phyloP scores from a whole-genome alignment of 2,797 vertebrate species.

The Benthosema pterotum region DNA sequence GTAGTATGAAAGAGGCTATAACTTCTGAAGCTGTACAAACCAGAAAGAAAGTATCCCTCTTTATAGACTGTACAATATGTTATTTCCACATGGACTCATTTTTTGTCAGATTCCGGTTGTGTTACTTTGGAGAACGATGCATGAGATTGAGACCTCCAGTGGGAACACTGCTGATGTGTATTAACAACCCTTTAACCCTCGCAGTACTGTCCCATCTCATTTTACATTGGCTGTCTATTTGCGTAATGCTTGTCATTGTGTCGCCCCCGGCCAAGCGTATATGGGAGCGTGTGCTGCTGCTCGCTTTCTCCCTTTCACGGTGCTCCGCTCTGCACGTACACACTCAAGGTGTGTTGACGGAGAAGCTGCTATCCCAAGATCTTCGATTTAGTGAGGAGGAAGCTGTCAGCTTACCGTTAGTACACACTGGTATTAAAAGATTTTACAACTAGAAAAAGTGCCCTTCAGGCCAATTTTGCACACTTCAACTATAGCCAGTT shows the following conservation, averaged over 20 bases:
- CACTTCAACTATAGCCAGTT: too few relatives aligned
- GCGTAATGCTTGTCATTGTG: conserved; percentile 69
- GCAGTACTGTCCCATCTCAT: conserved; percentile 63
- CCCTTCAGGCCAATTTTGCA: too few relatives aligned
- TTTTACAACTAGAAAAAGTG: too few relatives aligned
- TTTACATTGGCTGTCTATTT: conserved; percentile 71
- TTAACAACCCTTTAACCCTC: conserved; percentile 60
- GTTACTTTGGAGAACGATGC: conserved; percentile 50
- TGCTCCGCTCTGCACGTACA: conserved; percentile 51
- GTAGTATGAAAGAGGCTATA: too few relatives aligned
- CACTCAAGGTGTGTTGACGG: conserved; percentile 29
- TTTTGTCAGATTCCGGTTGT: conserved; percentile 40
- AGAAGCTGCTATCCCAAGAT: conserved; percentile 7
- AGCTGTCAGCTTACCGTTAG: too few relatives aligned
- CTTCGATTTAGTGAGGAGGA: not conserved
- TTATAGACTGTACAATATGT: conserved; percentile 33
- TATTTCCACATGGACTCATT: conserved; percentile 49
- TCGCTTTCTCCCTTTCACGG: conserved; percentile 13
- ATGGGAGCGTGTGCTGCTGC: conserved; percentile 41
- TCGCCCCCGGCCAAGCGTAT: conserved; percentile 64
- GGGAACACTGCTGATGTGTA: conserved; percentile 57
- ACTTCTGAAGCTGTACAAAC: too few relatives aligned
- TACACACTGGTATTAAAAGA: too few relatives aligned
- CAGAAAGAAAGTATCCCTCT: conserved; percentile 24
- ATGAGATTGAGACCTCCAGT: conserved; percentile 40